Evolutionary conservation across 2,888 invertebrate genomes (phyloP).

Genomic region (Drosophila nr. medialis): DNA sequence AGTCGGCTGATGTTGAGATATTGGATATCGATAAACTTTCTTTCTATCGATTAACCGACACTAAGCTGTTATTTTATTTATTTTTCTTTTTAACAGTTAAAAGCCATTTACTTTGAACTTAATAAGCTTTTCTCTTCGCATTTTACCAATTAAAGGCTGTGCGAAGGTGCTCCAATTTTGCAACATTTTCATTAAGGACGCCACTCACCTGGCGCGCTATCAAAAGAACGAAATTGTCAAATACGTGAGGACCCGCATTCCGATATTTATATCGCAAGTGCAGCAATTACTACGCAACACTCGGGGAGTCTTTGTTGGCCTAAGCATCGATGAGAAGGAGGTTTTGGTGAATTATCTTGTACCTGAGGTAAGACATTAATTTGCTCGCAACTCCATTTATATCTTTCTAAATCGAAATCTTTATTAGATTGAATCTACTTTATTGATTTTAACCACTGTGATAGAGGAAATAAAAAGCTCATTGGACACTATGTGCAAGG

Average conservation of each 20-base stretch:
- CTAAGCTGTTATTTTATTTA: not conserved
- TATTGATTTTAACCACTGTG: slow-evolving; percentile 87
- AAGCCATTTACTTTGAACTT: not conserved
- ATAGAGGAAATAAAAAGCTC: slow-evolving; percentile 87
- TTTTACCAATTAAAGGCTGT: slow-evolving; percentile 80
- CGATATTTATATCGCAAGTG: slow-evolving; percentile 88
- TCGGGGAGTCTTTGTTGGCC: slow-evolving; percentile 86
- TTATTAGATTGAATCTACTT: slow-evolving; percentile 87
- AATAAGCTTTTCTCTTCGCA: not conserved
- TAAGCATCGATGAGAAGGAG: slow-evolving; percentile 86
- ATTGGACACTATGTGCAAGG: slow-evolving; percentile 87
- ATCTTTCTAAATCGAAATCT: not conserved
- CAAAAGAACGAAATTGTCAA: slow-evolving; percentile 89
- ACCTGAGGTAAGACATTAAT: slow-evolving; percentile 86
- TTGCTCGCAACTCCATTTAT: not conserved
- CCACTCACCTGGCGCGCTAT: slow-evolving; percentile 87
- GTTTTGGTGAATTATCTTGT: slow-evolving; percentile 88
- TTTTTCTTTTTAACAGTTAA: not conserved
- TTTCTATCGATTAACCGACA: not conserved
- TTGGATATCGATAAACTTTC: not conserved
- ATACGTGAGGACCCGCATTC: slow-evolving; percentile 88
- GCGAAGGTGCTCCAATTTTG: slow-evolving; percentile 87
- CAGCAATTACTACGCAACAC: slow-evolving; percentile 87
- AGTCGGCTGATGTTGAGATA: not conserved
- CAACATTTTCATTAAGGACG: slow-evolving; percentile 88